phyloP scores from a whole-genome alignment of 2,888 invertebrate species.

The Thalpophila matura region DNA sequence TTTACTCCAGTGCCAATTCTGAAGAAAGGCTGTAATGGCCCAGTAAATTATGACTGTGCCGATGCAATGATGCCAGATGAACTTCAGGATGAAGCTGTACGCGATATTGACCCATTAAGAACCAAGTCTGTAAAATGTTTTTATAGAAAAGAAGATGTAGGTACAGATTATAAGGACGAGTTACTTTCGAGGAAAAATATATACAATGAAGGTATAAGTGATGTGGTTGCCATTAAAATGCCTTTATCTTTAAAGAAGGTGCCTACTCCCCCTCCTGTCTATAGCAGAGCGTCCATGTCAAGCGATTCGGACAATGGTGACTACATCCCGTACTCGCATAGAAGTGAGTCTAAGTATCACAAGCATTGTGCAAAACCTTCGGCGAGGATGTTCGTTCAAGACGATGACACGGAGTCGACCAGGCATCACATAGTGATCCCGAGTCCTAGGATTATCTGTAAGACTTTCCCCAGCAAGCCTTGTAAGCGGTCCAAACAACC shows the following conservation, averaged over 20 bases:
- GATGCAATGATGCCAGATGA: not conserved
- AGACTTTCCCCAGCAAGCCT: not conserved
- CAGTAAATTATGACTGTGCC: constrained; percentile 2
- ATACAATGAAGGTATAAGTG: constrained; percentile 82
- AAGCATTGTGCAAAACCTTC: constrained; percentile 65
- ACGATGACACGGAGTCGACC: not conserved
- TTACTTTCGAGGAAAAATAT: constrained; percentile 65
- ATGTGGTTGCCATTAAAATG: constrained; percentile 56
- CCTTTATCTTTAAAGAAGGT: constrained; percentile 20
- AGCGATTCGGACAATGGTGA: constrained; percentile 36
- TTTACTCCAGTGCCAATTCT: constrained; percentile 56
- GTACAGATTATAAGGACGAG: not conserved
- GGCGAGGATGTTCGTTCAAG: not conserved
- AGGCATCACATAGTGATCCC: not conserved
- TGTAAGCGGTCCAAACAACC: constrained; percentile 12
- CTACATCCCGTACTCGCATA: constrained; percentile 72
- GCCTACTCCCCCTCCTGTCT: not conserved
- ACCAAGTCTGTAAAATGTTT: constrained; percentile 29
- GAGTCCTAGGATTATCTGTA: constrained; percentile 2
- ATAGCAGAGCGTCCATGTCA: constrained; percentile 12
- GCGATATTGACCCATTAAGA: not conserved
- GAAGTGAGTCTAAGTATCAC: constrained; percentile 75
- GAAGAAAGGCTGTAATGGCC: constrained; percentile 43
- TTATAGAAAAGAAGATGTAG: constrained; percentile 15
- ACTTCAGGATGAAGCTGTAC: not conserved